These are phyloP conservation scores for Aromia moschata DNA, from an alignment of 2,888 invertebrate species.

Conservation along the genomic window DNA sequence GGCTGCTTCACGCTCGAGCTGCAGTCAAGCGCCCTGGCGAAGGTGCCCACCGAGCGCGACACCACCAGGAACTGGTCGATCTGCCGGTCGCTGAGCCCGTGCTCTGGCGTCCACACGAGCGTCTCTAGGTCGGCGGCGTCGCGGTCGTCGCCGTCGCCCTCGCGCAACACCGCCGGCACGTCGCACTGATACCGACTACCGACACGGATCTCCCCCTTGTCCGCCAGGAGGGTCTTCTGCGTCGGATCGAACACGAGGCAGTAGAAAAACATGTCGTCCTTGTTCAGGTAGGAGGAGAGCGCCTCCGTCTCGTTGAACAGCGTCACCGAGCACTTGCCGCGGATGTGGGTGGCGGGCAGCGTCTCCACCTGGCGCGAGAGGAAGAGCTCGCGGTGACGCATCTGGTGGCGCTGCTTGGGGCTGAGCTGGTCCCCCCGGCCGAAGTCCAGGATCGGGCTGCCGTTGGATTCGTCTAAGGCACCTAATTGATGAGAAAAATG, in stretches of 20 bases:
- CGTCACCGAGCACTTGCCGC: slow-evolving; percentile 99
- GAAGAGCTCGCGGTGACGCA: slow-evolving; percentile 98
- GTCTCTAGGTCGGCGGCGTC: slow-evolving; percentile 78
- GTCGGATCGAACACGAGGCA: slow-evolving; percentile 99
- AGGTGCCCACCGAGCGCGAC: slow-evolving; percentile 95
- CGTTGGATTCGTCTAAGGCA: slow-evolving; percentile 61
- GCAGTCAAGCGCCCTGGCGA: slow-evolving; percentile 99
- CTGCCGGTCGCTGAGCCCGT: slow-evolving; percentile 91
- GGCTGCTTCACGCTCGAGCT: slow-evolving; percentile 98
- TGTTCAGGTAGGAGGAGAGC: slow-evolving; percentile 93
- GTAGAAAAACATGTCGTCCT: slow-evolving; percentile 99
- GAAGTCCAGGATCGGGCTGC: slow-evolving; percentile 53
- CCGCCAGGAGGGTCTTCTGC: slow-evolving; percentile 97
- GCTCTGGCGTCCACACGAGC: slow-evolving; percentile 93
- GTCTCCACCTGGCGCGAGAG: slow-evolving; percentile 98
- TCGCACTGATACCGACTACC: slow-evolving; percentile 86
- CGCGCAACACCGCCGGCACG: slow-evolving; percentile 81
- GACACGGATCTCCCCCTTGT: slow-evolving; percentile 89
- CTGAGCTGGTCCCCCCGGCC: slow-evolving; percentile 64
- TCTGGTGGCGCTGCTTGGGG: slow-evolving; percentile 91
- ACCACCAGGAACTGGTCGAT: slow-evolving; percentile 98
- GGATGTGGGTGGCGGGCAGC: slow-evolving; percentile 97
- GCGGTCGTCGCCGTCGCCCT: slow-evolving; percentile 65
- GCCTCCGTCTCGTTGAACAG: slow-evolving; percentile 99
- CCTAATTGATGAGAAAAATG: no score